Base-by-base conservation (phyloP, 2,113 vertebrate genomes). In the Solenodon paradoxus region DNA sequence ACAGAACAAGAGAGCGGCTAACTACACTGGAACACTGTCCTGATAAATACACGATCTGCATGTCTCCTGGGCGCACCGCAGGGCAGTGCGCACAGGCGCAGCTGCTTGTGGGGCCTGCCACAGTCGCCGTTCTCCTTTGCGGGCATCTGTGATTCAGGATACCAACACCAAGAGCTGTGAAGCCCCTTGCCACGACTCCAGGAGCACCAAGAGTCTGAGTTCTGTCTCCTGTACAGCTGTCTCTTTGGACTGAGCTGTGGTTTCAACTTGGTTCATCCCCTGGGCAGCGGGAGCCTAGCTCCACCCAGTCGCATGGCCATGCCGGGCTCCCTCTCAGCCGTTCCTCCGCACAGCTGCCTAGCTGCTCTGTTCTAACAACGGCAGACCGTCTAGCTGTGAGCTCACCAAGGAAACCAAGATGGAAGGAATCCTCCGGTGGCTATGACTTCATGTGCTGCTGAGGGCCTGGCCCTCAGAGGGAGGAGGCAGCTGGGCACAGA, bases 1-100 rank as follows among this genome's bases (percentile, higher is more conserved):
- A 71, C 0, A 42, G 49, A 61, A 24, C 0, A 28, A 38, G 49
- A 20, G 13, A n/a, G 13, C 7, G 4, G 2, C 4, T 7, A 59
- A 32, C 32, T 3, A 15, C 24, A 11, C 71, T 72, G 40, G 77
- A 51, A 38, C 47, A 84, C 6, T 15, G 7, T 10, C 20, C 5
- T 15, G 30, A 64, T 6, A 26, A 63, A 71, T 3, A 40, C 3
- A 38, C 49, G 35, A 55, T 42, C 51, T 32, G 22, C 32, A 9
- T 7, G 30, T 17, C 55, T 66, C 19, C 77, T 3, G 1, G 5
- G 35, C 16, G 26, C 45, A 55, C 12, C 11, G 1, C 3, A 9
- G 2, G 9, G 61, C 63, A 45, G 49, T 15, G 12, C 12, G 57
- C 32, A 66, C 28, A 19, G 30, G 63, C 26, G n/a, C 47, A 22